Conservation (phyloP, 2,888 invertebrate genomes). For the Trichopria drosophilae region DNA sequence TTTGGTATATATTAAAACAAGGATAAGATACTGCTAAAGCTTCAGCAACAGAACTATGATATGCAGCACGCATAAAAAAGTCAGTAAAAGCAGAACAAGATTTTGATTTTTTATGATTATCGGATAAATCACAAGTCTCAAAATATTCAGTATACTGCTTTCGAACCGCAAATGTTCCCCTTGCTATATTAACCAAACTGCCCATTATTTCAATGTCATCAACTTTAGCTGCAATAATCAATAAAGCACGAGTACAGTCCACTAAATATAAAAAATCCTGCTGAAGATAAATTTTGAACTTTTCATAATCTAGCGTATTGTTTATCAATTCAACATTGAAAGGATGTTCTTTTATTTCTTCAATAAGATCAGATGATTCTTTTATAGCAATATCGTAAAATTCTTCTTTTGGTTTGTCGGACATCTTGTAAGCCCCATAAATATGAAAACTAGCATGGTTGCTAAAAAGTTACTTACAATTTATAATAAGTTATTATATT, state of each 20-base stretch:
- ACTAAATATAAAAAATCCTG: constrained; percentile 10
- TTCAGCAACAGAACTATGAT: too few relatives aligned
- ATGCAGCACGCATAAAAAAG: background rate
- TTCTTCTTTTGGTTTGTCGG: constrained; percentile 8
- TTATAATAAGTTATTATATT: constrained; percentile 16
- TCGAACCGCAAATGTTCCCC: background rate
- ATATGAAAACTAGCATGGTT: constrained; percentile 3
- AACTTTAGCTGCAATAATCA: constrained; percentile 14
- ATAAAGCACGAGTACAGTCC: constrained; percentile 15
- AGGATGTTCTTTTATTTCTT: constrained; percentile 15
- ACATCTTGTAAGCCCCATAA: constrained; percentile 11
- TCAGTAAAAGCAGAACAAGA: background rate
- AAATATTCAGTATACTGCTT: constrained; percentile 1
- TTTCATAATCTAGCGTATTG: constrained; percentile 10
- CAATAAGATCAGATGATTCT: constrained; percentile 18
- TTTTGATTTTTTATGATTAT: background rate
- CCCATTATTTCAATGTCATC: constrained; percentile 13
- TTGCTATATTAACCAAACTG: constrained; percentile 5
- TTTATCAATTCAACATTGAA: constrained; percentile 18
- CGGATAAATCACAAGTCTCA: background rate
- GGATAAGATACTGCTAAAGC: too few relatives aligned
- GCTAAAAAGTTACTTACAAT: constrained; percentile 7
- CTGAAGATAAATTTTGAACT: constrained; percentile 14
- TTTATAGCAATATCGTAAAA: constrained; percentile 13
- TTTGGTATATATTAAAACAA: too few relatives aligned